Conservation (phyloP, 2,113 vertebrate genomes). For the Passer montanus region DNA sequence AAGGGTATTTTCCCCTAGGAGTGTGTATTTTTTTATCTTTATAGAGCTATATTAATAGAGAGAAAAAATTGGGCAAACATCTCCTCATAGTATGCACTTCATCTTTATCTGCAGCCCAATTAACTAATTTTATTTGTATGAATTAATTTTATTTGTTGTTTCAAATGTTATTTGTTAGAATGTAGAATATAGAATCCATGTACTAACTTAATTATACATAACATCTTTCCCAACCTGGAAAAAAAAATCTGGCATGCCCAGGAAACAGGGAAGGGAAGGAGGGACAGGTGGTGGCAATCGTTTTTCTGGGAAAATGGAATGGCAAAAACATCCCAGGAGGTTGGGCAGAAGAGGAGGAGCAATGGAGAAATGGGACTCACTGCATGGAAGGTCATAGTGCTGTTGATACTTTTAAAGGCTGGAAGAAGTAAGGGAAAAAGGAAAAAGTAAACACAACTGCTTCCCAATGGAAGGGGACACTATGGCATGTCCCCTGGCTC, state of each 20-base stretch:
- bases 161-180: not conserved
- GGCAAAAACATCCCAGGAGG: not conserved
- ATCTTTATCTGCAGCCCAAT: not conserved
- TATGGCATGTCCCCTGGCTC: rapidly evolving
- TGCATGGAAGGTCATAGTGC: not conserved
- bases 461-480: not conserved
- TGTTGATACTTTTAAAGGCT: not conserved
- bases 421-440: not conserved
- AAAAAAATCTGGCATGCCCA: not conserved
- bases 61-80: not conserved
- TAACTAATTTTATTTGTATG: not conserved
- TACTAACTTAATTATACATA: not conserved
- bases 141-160: not conserved
- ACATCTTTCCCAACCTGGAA: not conserved
- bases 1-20: not conserved
- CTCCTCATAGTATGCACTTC: not conserved
- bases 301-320: not conserved
- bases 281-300: rapidly evolving
- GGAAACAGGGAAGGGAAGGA: not conserved
- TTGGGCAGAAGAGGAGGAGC: not conserved
- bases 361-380: not conserved
- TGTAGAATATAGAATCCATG: not conserved
- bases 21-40: not conserved
- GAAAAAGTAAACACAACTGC: not conserved
- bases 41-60: not conserved